A percentile compares a stretch with the other conserved stretches of the same genome.
These are phyloP conservation scores for Tenthredo scrophulariae DNA, from an alignment of 2,888 invertebrate species.

Conservation along the genomic window DNA sequence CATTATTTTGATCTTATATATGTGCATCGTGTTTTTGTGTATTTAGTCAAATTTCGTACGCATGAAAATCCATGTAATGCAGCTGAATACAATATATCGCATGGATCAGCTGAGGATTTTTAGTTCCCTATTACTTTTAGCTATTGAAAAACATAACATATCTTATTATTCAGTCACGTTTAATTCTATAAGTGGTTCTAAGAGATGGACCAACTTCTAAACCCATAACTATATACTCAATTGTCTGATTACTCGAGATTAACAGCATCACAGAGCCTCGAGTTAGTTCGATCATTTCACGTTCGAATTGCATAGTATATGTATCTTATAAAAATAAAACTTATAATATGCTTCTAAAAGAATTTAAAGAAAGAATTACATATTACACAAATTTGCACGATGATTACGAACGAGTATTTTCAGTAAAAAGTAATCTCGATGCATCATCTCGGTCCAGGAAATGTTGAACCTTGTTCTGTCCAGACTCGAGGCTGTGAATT, in stretches of 20 bases:
- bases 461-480: neutral
- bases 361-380: neutral
- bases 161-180: neutral
- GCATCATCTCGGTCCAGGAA: neutral
- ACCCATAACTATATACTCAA: neutral
- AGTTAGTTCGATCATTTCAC: neutral
- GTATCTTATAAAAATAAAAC: neutral
- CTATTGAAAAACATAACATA: neutral
- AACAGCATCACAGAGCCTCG: constrained; percentile 8
- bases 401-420: neutral
- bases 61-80: too few relatives aligned
- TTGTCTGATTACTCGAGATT: neutral
- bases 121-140: neutral
- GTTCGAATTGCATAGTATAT: neutral
- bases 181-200: neutral
- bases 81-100: neutral
- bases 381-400: neutral
- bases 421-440: neutral
- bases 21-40: neutral
- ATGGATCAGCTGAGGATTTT: neutral
- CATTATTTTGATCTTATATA: too few relatives aligned
- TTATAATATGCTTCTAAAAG: neutral
- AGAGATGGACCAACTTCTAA: neutral
- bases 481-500: neutral
- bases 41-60: neutral